Evolutionary conservation across 2,888 invertebrate genomes (phyloP).

Genomic region (Exocentrus adspersus): DNA sequence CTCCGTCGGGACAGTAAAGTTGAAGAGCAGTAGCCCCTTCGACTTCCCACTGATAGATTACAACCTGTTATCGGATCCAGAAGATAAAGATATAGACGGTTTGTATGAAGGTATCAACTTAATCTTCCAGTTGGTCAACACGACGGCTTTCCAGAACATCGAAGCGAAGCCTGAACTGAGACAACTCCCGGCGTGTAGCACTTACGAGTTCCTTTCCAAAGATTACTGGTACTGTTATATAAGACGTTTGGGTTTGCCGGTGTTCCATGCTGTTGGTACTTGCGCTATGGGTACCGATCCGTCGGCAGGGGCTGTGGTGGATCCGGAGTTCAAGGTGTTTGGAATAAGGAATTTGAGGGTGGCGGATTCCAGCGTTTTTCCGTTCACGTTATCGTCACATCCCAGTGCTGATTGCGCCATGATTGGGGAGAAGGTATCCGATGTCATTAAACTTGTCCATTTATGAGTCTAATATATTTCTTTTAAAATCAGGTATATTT

Average conservation of each 20-base stretch:
- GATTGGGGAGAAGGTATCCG: slow-evolving; percentile 76
- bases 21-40: slow-evolving; percentile 41
- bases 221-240: slow-evolving; percentile 75
- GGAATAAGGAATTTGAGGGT: slow-evolving; percentile 70
- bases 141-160: slow-evolving; percentile 65
- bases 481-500: not conserved
- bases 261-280: slow-evolving; percentile 66
- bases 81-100: slow-evolving; percentile 62
- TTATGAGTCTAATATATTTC: not conserved
- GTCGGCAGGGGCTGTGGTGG: slow-evolving; percentile 71
- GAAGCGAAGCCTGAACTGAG: slow-evolving; percentile 57
- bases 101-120: slow-evolving; percentile 66
- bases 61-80: slow-evolving; percentile 70
- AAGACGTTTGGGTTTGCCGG: slow-evolving; percentile 45
- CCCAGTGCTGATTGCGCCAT: slow-evolving; percentile 74
- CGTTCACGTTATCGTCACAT: slow-evolving; percentile 71
- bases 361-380: slow-evolving; percentile 73
- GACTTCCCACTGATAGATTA: slow-evolving; percentile 70
- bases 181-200: slow-evolving; percentile 61
- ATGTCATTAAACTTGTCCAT: slow-evolving; percentile 67
- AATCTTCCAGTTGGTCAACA: slow-evolving; percentile 61
- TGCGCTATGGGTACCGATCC: slow-evolving; percentile 68
- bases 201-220: slow-evolving; percentile 66
- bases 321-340: slow-evolving; percentile 70
- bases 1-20: slow-evolving; percentile 71